phyloP scores from a whole-genome alignment of 2,888 invertebrate genomes.

The Zygaena filipendulae region DNA sequence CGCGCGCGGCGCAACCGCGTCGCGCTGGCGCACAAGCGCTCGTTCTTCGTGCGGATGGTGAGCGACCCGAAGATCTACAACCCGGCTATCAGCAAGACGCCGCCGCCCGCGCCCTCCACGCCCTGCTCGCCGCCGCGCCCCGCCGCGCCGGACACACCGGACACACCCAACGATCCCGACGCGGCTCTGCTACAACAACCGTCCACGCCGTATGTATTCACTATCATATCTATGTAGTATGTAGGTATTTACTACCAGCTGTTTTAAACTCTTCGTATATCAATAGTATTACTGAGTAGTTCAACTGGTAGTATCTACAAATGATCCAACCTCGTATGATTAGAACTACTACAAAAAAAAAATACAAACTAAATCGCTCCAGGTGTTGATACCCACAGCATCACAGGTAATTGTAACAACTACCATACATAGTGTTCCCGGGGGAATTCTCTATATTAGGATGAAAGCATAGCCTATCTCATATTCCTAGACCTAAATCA shows the following conservation, averaged over 20 bases:
- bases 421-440: too few relatives aligned
- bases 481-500: too few relatives aligned
- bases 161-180: constrained; percentile 31
- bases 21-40: constrained; percentile 89
- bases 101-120: constrained; percentile 70
- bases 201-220: constrained; percentile 39
- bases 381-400: too few relatives aligned
- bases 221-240: constrained; percentile 7
- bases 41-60: constrained; percentile 98
- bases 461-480: too few relatives aligned
- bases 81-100: constrained; percentile 85
- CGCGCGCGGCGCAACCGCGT: constrained; percentile 80
- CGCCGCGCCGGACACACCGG: constrained; percentile 43
- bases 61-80: constrained; percentile 97
- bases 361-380: too few relatives aligned
- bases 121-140: constrained; percentile 58
- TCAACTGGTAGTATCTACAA: too few relatives aligned
- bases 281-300: too few relatives aligned
- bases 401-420: too few relatives aligned
- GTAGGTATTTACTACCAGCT: constrained; percentile 10
- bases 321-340: too few relatives aligned
- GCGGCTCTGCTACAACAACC: constrained; percentile 23
- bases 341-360: too few relatives aligned
- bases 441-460: too few relatives aligned
- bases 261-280: too few relatives aligned